Conservation (phyloP, 2,113 vertebrate species). For the Parus major region DNA sequence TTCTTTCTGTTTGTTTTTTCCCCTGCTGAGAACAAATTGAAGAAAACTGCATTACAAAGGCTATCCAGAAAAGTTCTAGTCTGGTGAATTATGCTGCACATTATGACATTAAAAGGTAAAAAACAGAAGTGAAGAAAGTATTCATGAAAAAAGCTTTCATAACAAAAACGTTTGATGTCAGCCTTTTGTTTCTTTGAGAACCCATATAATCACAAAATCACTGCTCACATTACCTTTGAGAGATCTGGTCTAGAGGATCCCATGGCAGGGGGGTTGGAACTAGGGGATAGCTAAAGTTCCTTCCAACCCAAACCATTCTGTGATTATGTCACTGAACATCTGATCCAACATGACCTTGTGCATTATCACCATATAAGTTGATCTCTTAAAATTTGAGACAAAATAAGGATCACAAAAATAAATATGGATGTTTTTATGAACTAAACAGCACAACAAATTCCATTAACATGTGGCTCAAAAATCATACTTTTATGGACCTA, state of each 20-base stretch:
- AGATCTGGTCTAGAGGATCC: background rate
- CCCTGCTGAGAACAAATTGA: slow-evolving; percentile 11
- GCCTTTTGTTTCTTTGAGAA: background rate
- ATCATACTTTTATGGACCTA: background rate
- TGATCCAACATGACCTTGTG: background rate
- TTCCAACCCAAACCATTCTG: background rate
- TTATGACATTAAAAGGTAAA: slow-evolving; percentile 69
- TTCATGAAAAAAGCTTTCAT: background rate
- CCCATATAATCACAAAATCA: background rate
- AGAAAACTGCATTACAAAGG: slow-evolving; percentile 58
- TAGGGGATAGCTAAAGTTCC: background rate
- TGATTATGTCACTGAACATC: background rate
- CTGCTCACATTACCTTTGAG: background rate
- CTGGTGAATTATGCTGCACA: slow-evolving; percentile 51
- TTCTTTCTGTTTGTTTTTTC: background rate
- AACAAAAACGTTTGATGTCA: background rate
- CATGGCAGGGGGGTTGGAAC: background rate
- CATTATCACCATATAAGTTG: background rate
- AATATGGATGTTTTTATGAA: background rate
- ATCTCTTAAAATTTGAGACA: background rate
- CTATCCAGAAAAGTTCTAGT: slow-evolving; percentile 62
- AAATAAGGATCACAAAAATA: background rate
- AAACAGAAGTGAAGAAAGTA: background rate
- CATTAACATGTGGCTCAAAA: background rate
- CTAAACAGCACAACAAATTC: background rate